These are phyloP conservation scores for Operophtera brumata DNA, from an alignment of 2,888 invertebrate species.

Conservation along the genomic window DNA sequence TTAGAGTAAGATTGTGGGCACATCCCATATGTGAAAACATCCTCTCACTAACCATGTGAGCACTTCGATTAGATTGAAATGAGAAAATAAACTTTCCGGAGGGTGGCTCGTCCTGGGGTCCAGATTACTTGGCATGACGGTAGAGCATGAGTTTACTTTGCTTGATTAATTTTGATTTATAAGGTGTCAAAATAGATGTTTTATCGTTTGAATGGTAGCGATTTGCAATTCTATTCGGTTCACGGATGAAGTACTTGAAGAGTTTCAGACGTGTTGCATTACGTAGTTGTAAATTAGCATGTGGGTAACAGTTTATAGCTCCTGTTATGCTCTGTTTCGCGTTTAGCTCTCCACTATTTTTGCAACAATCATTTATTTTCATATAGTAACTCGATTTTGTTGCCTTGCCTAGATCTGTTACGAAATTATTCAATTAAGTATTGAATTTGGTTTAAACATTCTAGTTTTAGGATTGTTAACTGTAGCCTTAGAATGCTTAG, in stretches of 20 bases:
- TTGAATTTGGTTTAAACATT: constrained; percentile 14
- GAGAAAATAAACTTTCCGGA: constrained; percentile 54
- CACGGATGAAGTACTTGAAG: constrained; percentile 66
- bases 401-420: constrained; percentile 41
- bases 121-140: constrained; percentile 56
- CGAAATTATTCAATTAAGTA: constrained; percentile 29
- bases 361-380: constrained; percentile 71
- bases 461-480: constrained; percentile 11
- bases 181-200: constrained; percentile 49
- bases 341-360: constrained; percentile 64
- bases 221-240: constrained; percentile 57
- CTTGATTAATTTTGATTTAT: constrained; percentile 54
- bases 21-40: constrained; percentile 71
- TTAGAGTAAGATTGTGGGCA: constrained; percentile 74
- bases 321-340: constrained; percentile 73
- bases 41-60: constrained; percentile 63
- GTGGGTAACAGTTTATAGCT: constrained; percentile 75
- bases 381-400: constrained; percentile 63
- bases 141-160: constrained; percentile 49
- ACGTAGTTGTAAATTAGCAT: constrained; percentile 74
- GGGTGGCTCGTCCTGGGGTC: constrained; percentile 74
- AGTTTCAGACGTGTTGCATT: constrained; percentile 56
- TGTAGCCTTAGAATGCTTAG: constrained; percentile 25
- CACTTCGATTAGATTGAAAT: constrained; percentile 32
- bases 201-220: constrained; percentile 41